Evolutionary conservation across 2,113 vertebrate species (phyloP).

Genomic region (Daboia siamensis): DNA sequence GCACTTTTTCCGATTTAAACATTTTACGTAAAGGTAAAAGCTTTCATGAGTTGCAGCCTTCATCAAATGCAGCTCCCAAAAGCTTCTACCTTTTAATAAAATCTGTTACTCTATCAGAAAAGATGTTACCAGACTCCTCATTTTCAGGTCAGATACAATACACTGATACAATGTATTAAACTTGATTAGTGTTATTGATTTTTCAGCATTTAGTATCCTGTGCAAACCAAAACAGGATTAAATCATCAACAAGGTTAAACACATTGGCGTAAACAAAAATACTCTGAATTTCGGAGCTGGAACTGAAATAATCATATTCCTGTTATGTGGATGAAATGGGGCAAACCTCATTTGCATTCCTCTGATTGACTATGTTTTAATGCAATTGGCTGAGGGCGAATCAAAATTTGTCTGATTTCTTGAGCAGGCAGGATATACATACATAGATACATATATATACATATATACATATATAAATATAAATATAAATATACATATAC

Average conservation of each 20-base stretch:
- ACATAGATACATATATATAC: no score
- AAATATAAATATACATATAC: no score
- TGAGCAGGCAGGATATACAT: not conserved
- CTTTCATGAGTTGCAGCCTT: not conserved
- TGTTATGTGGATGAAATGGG: not conserved
- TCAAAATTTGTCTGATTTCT: not conserved
- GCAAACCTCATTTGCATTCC: not conserved
- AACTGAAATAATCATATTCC: not conserved
- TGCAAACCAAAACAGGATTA: not conserved
- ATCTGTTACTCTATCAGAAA: not conserved
- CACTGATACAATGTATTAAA: not conserved
- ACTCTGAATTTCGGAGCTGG: not conserved
- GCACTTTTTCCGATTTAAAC: not conserved
- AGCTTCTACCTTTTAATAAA: not conserved
- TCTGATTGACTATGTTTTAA: not conserved
- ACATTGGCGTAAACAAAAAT: not conserved
- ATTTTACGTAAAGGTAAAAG: not conserved
- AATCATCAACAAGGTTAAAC: not conserved
- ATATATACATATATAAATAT: no score
- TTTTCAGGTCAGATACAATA: not conserved
- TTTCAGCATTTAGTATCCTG: not conserved
- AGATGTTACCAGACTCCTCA: not conserved
- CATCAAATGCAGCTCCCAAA: not conserved
- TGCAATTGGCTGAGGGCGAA: not conserved
- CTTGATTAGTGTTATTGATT: not conserved